A percentile compares a stretch with the other conserved stretches of the same genome.
phyloP scores from a whole-genome alignment of 2,888 invertebrate genomes.

The Junonia oenone region DNA sequence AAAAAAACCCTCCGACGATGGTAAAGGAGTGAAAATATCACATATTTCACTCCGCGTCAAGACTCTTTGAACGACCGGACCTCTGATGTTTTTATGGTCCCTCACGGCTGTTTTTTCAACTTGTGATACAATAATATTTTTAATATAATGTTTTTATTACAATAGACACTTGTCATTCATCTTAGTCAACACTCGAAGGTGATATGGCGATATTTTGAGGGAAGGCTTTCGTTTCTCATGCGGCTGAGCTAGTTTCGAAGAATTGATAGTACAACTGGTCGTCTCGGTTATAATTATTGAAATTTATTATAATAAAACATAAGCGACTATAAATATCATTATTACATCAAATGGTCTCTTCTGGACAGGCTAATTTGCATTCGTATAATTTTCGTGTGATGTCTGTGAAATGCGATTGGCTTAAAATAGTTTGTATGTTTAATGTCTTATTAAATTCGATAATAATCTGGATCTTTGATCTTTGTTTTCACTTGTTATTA shows the following conservation, averaged over 20 bases:
- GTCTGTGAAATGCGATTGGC: neutral
- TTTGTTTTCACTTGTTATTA: neutral
- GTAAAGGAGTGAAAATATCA: conserved; percentile 43
- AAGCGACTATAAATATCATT: neutral
- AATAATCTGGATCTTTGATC: no score
- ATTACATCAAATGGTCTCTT: neutral
- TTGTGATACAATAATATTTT: conserved; percentile 11
- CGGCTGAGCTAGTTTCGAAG: neutral
- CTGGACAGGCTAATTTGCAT: neutral
- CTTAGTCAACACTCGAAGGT: neutral
- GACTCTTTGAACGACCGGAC: conserved; percentile 24
- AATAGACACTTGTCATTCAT: conserved; percentile 10
- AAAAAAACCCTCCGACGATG: conserved; percentile 43
- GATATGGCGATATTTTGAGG: neutral
- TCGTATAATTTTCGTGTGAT: neutral
- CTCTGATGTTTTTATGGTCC: neutral
- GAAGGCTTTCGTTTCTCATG: neutral
- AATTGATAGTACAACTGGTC: neutral
- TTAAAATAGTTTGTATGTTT: neutral
- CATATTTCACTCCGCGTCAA: conserved; percentile 32
- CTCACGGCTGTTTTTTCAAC: neutral
- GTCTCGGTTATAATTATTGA: neutral
- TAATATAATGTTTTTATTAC: conserved; percentile 16
- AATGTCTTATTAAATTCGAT: neutral
- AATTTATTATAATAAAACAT: neutral